Conservation (phyloP, 2,113 vertebrate genomes). For the Oncorhynchus nerka region DNA sequence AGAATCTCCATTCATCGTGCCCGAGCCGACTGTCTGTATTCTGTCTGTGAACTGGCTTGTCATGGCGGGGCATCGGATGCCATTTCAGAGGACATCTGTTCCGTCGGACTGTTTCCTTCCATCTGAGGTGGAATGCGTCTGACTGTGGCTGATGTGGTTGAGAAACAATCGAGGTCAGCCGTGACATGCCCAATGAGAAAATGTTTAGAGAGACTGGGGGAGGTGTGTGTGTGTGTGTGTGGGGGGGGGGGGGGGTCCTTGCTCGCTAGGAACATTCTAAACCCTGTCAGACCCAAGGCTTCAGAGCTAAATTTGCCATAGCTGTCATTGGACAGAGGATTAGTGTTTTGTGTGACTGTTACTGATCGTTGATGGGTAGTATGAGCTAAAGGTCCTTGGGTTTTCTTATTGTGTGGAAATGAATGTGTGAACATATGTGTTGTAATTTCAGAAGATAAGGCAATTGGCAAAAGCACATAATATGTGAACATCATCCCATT, state of each 20-base stretch:
- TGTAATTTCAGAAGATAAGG: background rate
- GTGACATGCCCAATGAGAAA: slow-evolving; percentile 40
- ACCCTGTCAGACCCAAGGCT: slow-evolving; percentile 13
- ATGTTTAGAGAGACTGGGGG: slow-evolving; percentile 39
- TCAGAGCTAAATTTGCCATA: background rate
- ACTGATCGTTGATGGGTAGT: no score
- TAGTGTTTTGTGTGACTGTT: background rate
- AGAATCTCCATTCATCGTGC: slow-evolving; percentile 6
- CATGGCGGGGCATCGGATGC: slow-evolving; percentile 24
- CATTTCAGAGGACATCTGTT: slow-evolving; percentile 59
- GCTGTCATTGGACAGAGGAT: background rate
- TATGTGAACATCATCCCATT: background rate
- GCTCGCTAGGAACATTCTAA: slow-evolving; percentile 41
- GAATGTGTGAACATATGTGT: background rate
- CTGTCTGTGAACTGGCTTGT: background rate
- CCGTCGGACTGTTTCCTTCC: slow-evolving; percentile 29
- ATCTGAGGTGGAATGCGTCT: slow-evolving; percentile 56
- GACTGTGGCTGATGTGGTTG: slow-evolving; percentile 35
- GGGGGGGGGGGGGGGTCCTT: slow-evolving; percentile 46
- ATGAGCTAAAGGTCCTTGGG: no score
- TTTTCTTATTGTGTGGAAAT: background rate
- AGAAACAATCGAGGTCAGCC: slow-evolving; percentile 62
- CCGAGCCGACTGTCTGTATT: background rate
- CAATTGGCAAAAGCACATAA: no score
- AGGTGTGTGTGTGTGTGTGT: slow-evolving; percentile 6